Percentiles rank a stretch among this genome's conserved stretches.
Evolutionary conservation across 2,888 invertebrate species (phyloP).

Genomic region (Rhingia rostrata): DNA sequence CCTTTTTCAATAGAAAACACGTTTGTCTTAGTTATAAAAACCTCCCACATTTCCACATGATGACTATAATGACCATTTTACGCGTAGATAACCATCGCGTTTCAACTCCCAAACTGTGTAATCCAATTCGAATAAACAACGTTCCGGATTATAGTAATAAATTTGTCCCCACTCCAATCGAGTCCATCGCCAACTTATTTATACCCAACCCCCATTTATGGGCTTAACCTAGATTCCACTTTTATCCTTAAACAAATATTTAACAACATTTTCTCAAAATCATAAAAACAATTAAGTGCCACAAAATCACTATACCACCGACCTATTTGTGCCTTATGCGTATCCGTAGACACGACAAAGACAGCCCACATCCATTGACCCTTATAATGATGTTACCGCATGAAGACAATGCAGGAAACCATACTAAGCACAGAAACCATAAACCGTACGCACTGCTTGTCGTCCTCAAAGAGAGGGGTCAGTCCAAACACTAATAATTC

Average conservation of each 20-base stretch:
- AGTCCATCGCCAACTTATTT: constrained; percentile 3
- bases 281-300: constrained; percentile 65
- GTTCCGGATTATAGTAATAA: constrained; percentile 29
- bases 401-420: constrained; percentile 42
- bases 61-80: not conserved
- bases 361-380: constrained; percentile 71
- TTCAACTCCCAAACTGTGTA: not conserved
- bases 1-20: too few species aligned
- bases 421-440: constrained; percentile 14
- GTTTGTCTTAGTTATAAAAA: too few species aligned
- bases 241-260: constrained; percentile 65
- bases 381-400: constrained; percentile 69
- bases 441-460: constrained; percentile 37
- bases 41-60: too few species aligned
- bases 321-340: constrained; percentile 12
- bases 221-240: constrained; percentile 46
- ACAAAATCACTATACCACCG: constrained; percentile 62
- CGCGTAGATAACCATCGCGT: not conserved
- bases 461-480: constrained; percentile 20
- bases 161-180: not conserved
- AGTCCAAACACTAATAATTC: constrained; percentile 63
- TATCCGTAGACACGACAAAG: constrained; percentile 4
- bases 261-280: constrained; percentile 1
- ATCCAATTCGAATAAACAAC: constrained; percentile 37
- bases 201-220: constrained; percentile 24